These are phyloP conservation scores for Thalpophila matura DNA, from an alignment of 2,888 invertebrate species.

Conservation along the genomic window DNA sequence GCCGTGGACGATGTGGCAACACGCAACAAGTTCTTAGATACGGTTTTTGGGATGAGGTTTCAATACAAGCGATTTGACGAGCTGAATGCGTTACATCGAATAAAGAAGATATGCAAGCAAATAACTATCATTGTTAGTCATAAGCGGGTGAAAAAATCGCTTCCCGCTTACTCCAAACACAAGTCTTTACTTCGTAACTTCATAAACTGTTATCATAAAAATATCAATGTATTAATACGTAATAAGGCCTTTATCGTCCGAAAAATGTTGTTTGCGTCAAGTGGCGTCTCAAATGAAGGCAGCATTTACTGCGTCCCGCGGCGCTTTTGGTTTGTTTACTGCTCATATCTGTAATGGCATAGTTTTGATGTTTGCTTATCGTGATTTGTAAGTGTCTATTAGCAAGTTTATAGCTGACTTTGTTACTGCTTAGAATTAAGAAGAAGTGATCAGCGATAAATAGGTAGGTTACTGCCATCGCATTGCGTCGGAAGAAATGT, in stretches of 20 bases:
- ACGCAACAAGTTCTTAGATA: conserved; percentile 59
- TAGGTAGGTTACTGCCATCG: no score
- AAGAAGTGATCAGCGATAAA: conserved; percentile 11
- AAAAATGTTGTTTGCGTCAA: conserved; percentile 61
- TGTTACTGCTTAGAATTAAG: conserved; percentile 12
- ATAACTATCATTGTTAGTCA: not conserved
- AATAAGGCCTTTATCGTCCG: conserved; percentile 60
- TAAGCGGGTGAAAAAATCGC: not conserved
- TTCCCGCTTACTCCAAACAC: conserved; percentile 4
- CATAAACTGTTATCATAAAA: conserved; percentile 61
- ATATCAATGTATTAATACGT: conserved; percentile 64
- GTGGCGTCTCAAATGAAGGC: conserved; percentile 57
- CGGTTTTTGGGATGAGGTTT: conserved; percentile 53
- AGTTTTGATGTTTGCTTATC: conserved; percentile 62
- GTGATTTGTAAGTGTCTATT: conserved; percentile 55
- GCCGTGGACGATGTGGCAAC: conserved; percentile 72
- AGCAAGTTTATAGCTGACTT: conserved; percentile 49
- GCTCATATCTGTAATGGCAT: conserved; percentile 57
- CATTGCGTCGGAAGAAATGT: no score
- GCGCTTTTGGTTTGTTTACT: conserved; percentile 60
- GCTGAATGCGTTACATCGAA: conserved; percentile 16
- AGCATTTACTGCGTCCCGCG: conserved; percentile 60
- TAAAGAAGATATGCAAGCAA: not conserved
- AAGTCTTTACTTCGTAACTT: conserved; percentile 29
- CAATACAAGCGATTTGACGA: conserved; percentile 53